A percentile compares a stretch with the other conserved stretches of the same genome.
These are phyloP conservation scores for Dolichallabes microphthalmus DNA, from an alignment of 2,113 vertebrate genomes.

Conservation along the genomic window DNA sequence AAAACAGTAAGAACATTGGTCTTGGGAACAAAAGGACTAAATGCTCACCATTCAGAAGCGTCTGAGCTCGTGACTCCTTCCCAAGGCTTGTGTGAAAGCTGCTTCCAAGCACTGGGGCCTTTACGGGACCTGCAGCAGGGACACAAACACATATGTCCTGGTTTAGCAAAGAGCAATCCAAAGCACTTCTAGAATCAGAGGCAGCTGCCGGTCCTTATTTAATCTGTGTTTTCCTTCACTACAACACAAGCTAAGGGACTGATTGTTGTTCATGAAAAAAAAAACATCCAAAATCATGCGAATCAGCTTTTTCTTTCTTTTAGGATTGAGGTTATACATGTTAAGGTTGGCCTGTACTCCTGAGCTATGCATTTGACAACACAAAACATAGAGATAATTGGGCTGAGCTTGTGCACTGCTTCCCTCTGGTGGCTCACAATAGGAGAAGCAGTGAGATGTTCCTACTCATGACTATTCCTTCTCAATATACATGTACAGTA, in stretches of 20 bases:
- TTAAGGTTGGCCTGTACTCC: background rate
- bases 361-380: background rate
- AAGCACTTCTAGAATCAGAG: background rate
- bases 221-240: background rate
- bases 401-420: background rate
- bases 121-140: constrained; percentile 79
- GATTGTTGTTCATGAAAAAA: background rate
- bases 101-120: constrained; percentile 83
- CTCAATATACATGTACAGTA: background rate
- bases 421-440: constrained; percentile 8
- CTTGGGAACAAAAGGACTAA: background rate
- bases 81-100: constrained; percentile 91
- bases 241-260: background rate
- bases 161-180: background rate
- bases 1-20: background rate
- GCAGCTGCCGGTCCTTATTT: background rate
- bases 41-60: constrained; percentile 87
- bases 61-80: constrained; percentile 92
- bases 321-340: background rate
- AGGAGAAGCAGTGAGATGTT: background rate
- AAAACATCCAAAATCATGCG: background rate
- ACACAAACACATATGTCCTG: constrained; percentile 5
- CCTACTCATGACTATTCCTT: too few relatives aligned
- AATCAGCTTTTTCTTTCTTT: background rate
- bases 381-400: background rate